Percentiles rank a stretch among this genome's conserved stretches.
Conservation (phyloP, 2,888 invertebrate species). For the Eilema caniola region DNA sequence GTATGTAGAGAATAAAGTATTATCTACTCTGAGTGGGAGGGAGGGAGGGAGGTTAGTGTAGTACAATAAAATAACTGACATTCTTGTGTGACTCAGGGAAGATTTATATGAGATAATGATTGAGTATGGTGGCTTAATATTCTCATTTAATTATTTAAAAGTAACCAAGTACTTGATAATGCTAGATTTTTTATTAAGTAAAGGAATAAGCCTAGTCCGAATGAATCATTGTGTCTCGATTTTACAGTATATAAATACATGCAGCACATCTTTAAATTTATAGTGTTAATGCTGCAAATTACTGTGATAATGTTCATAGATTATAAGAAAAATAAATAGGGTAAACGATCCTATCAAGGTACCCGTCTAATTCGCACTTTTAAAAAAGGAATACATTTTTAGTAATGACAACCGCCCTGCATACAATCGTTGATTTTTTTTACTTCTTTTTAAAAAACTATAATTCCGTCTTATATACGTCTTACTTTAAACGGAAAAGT, state of each 20-base stretch:
- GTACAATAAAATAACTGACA: background rate
- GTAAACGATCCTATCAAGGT: background rate
- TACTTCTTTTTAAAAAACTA: background rate
- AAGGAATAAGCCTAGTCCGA: background rate
- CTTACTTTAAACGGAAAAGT: background rate
- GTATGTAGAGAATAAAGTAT: background rate
- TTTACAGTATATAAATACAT: conserved; percentile 20
- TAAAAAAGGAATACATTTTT: background rate
- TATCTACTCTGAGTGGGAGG: background rate
- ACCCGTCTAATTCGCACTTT: background rate
- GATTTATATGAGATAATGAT: background rate
- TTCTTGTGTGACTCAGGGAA: background rate
- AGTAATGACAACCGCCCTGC: background rate
- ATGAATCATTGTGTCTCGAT: background rate
- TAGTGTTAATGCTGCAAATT: conserved; percentile 41
- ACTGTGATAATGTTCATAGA: conserved; percentile 59
- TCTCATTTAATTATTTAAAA: background rate
- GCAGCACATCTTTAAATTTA: conserved; percentile 33
- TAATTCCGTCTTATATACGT: background rate
- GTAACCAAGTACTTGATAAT: background rate
- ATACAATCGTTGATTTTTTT: background rate
- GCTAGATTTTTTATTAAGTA: conserved; percentile 1
- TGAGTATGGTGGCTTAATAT: background rate
- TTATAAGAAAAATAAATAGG: conserved; percentile 45
- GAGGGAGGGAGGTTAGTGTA: background rate